phyloP scores from a whole-genome alignment of 2,797 vertebrate species.

The Meda fulgida region DNA sequence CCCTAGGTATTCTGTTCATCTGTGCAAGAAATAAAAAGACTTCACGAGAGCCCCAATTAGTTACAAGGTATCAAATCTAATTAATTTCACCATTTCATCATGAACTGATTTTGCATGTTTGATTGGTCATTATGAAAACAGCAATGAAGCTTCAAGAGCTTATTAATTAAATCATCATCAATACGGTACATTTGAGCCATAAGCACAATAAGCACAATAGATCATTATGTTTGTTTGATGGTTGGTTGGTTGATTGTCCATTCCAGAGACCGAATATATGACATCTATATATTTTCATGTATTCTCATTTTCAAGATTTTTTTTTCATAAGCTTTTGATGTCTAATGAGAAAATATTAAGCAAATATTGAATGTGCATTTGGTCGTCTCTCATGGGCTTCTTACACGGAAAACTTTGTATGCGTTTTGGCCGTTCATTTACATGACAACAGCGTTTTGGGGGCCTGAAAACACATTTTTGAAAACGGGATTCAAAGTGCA shows the following conservation, averaged over 20 bases:
- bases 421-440: not conserved
- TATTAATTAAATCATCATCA: conserved; percentile 34
- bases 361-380: not conserved
- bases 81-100: conserved; percentile 1
- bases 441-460: not conserved
- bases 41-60: not conserved
- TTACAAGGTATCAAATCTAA: not conserved
- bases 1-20: not conserved
- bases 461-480: not conserved
- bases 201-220: not conserved
- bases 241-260: conserved; percentile 56
- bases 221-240: conserved; percentile 57
- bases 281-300: conserved; percentile 74
- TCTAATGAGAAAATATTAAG: not conserved
- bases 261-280: conserved; percentile 58
- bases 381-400: not conserved
- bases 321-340: not conserved
- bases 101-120: conserved; percentile 20
- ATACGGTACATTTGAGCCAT: not conserved
- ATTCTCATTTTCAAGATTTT: conserved; percentile 45
- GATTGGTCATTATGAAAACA: conserved; percentile 31
- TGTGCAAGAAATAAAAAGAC: not conserved
- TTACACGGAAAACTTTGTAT: too few species aligned
- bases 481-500: not conserved
- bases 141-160: not conserved